phyloP scores from a whole-genome alignment of 2,113 vertebrate genomes.

The Elgaria multicarinata region DNA sequence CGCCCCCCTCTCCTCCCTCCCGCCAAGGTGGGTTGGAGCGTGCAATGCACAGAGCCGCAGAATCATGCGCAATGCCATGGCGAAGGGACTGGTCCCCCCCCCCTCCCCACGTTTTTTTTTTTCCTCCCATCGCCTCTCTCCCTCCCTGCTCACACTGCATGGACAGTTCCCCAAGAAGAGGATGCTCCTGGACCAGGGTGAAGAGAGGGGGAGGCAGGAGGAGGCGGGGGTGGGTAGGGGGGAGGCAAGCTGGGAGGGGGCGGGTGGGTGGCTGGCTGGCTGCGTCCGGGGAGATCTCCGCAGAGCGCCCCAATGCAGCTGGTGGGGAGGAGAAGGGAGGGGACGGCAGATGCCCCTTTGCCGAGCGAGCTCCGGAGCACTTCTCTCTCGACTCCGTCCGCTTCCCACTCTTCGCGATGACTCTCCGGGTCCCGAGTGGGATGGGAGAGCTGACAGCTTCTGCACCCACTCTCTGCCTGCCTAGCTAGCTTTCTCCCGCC shows the following conservation, averaged over 20 bases:
- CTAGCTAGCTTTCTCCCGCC: no score
- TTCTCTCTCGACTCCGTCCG: neutral
- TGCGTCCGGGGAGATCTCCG: neutral
- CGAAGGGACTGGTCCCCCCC: conserved; percentile 24
- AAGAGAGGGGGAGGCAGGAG: neutral
- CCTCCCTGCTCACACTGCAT: conserved; percentile 41
- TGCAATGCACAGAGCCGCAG: conserved; percentile 92
- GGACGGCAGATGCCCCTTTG: neutral
- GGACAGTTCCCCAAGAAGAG: conserved; percentile 50
- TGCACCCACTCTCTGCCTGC: neutral
- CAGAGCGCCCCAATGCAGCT: conserved; percentile 19
- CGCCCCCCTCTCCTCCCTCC: conserved; percentile 78
- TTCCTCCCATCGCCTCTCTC: neutral
- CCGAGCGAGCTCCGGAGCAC: no score
- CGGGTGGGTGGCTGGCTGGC: neutral
- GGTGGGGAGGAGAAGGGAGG: neutral
- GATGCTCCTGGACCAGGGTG: neutral
- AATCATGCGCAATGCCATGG: conserved; percentile 95
- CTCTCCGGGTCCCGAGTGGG: neutral
- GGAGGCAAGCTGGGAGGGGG: neutral
- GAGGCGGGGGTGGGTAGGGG: no score
- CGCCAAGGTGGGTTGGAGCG: conserved; percentile 96
- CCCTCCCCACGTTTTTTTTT: no score
- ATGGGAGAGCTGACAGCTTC: neutral
- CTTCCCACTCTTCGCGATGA: neutral